These are phyloP conservation scores for Nesospiza acunhae DNA, from an alignment of 2,113 vertebrate genomes.

Conservation along the genomic window DNA sequence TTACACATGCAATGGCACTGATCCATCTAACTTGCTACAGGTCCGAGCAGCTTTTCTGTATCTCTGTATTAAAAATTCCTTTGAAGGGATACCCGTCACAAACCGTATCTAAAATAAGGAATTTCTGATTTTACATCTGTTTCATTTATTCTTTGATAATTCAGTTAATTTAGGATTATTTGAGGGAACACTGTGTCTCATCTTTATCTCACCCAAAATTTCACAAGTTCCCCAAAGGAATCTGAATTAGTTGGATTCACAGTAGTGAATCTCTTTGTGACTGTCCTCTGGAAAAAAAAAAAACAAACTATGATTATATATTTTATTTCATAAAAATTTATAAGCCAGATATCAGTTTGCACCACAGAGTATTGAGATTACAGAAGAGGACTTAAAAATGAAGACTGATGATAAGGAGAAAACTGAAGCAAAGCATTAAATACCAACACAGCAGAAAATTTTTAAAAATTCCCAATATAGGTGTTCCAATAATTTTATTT, in stretches of 20 bases:
- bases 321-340: too few species aligned
- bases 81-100: neutral
- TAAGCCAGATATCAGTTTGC: neutral
- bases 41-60: neutral
- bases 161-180: neutral
- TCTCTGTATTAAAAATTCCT: neutral
- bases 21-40: neutral
- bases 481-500: neutral
- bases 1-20: neutral
- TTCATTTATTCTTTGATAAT: neutral
- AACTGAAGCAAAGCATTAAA: neutral
- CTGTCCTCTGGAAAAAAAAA: neutral
- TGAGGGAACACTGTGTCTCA: neutral
- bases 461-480: fast-evolving
- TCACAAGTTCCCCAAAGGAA: neutral
- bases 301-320: too few species aligned
- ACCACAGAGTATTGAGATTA: neutral
- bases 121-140: neutral
- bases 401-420: neutral
- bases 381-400: neutral
- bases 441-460: neutral
- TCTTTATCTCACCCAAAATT: neutral
- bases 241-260: neutral
- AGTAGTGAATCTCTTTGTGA: neutral
- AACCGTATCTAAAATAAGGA: neutral